Conservation (phyloP, 2,888 invertebrate genomes). For the Caenorhabditis macrosperma region DNA sequence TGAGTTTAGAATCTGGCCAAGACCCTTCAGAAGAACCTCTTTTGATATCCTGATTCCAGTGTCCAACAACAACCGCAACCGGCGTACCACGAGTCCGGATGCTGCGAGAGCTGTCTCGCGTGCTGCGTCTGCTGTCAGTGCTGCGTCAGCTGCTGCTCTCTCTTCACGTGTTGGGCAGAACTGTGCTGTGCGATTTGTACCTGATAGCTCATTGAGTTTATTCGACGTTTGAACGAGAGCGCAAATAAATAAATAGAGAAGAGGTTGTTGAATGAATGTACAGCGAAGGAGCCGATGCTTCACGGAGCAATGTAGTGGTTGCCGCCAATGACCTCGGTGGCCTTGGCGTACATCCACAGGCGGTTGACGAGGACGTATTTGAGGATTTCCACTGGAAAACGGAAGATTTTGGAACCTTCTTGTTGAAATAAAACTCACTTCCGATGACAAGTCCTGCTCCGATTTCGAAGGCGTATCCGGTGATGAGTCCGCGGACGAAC, state of each 20-base stretch:
- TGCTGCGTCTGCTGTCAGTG: constrained; percentile 44
- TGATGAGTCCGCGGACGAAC: constrained; percentile 38
- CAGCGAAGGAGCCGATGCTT: not conserved
- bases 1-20: not conserved
- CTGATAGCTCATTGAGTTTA: not conserved
- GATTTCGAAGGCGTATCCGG: constrained; percentile 35
- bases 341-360: constrained; percentile 44
- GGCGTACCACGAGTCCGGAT: constrained; percentile 12
- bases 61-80: constrained; percentile 27
- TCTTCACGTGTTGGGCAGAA: constrained; percentile 41
- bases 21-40: not conserved
- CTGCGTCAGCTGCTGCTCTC: constrained; percentile 42
- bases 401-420: not conserved
- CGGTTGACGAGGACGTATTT: constrained; percentile 42
- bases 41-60: constrained; percentile 6
- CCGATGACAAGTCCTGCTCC: constrained; percentile 15
- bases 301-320: constrained; percentile 39
- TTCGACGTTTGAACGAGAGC: not conserved
- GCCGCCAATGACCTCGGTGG: constrained; percentile 36
- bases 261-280: not conserved
- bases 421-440: constrained; percentile 2
- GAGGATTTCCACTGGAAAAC: constrained; percentile 34
- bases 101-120: constrained; percentile 32
- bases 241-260: not conserved
- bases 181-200: constrained; percentile 30